phyloP scores from a whole-genome alignment of 2,113 vertebrate genomes.

The Anser brachyrhynchus region DNA sequence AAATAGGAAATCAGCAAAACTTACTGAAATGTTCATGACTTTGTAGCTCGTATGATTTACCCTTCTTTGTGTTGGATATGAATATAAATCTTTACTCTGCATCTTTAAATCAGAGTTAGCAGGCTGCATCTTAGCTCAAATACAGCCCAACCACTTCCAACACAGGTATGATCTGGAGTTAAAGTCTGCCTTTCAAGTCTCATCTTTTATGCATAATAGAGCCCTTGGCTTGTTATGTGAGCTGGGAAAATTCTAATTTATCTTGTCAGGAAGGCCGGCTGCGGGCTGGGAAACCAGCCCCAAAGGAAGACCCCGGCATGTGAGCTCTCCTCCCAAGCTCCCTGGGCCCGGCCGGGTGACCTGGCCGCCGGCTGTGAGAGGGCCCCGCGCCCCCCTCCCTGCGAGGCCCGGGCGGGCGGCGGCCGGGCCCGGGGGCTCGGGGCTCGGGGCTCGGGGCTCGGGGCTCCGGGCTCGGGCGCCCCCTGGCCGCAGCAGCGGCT shows the following conservation, averaged over 20 bases:
- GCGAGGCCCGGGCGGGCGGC: not conserved
- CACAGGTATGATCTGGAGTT: not conserved
- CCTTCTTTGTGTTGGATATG: too few relatives aligned
- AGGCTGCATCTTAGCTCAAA: too few relatives aligned
- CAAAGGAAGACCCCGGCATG: not conserved
- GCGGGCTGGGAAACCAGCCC: not conserved
- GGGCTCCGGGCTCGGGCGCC: not conserved
- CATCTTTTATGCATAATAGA: not conserved
- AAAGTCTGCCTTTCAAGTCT: not conserved
- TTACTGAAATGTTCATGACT: not conserved
- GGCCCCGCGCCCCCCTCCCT: rapidly evolving
- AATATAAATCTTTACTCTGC: not conserved
- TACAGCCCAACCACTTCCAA: not conserved
- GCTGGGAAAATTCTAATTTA: not conserved
- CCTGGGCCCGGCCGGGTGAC: too few relatives aligned
- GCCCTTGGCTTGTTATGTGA: not conserved
- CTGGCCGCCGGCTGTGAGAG: too few relatives aligned
- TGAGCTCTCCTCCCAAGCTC: not conserved
- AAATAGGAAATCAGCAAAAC: too few relatives aligned
- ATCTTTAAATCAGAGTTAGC: too few relatives aligned
- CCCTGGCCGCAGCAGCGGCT: not conserved
- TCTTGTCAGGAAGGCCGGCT: not conserved
- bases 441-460: not conserved
- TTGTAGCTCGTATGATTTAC: not conserved
- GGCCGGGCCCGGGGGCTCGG: rapidly evolving